Evolutionary conservation across 2,113 vertebrate genomes (phyloP).

Genomic region (Passer montanus): DNA sequence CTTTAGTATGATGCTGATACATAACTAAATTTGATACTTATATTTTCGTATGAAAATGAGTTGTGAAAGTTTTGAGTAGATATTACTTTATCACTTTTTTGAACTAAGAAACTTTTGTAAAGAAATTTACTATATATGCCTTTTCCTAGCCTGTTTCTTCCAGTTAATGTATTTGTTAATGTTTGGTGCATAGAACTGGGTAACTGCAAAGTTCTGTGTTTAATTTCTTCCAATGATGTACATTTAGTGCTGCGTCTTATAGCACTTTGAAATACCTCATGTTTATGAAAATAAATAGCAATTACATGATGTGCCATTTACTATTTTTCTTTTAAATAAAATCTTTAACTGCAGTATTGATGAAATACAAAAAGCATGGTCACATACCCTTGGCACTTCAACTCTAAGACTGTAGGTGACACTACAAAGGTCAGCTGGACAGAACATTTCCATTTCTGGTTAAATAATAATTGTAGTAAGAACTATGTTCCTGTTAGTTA

Average conservation of each 20-base stretch:
- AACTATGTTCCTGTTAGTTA: neutral
- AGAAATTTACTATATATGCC: constrained; percentile 95
- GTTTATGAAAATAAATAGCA: constrained; percentile 99
- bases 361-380: neutral
- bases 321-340: constrained; percentile 57
- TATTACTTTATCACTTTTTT: constrained; percentile 99
- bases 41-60: constrained; percentile 99
- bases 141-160: constrained; percentile 89
- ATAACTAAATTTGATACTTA: constrained; percentile 99
- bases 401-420: neutral
- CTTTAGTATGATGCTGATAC: constrained; percentile 99
- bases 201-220: constrained; percentile 92
- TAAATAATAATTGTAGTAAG: neutral
- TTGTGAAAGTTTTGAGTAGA: constrained; percentile 96
- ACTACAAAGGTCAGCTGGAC: neutral
- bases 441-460: neutral
- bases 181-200: constrained; percentile 99
- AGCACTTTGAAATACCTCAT: constrained; percentile 99
- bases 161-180: constrained; percentile 98
- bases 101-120: constrained; percentile 97
- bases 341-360: neutral
- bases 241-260: constrained; percentile 99
- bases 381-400: neutral
- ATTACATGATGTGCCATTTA: constrained; percentile 73
- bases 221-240: constrained; percentile 89